These are phyloP conservation scores for Sebastolobus alascanus DNA, from an alignment of 2,797 vertebrate genomes.

Conservation along the genomic window DNA sequence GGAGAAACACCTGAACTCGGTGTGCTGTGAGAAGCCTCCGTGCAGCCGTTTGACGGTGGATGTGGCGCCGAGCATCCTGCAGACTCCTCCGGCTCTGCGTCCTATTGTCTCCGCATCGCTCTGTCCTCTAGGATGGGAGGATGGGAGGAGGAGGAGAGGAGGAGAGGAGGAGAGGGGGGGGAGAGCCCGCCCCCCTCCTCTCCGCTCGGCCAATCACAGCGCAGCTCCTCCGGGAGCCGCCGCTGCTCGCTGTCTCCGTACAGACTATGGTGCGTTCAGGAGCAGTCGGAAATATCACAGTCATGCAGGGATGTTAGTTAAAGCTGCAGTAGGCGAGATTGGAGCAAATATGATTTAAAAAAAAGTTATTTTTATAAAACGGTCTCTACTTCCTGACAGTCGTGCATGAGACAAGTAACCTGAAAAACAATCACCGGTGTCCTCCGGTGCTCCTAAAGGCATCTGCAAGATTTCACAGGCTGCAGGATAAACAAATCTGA, in stretches of 20 bases:
- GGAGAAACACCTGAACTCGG: constrained; percentile 17
- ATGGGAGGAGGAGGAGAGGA: constrained; percentile 27
- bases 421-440: too few species aligned
- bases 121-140: constrained; percentile 71
- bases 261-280: constrained; percentile 76
- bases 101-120: constrained; percentile 84
- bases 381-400: too few species aligned
- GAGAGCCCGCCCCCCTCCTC: constrained; percentile 34
- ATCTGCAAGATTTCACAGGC: too few species aligned
- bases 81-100: constrained; percentile 65
- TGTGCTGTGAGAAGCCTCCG: constrained; percentile 33
- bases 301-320: neutral
- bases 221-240: constrained; percentile 58
- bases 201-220: constrained; percentile 73
- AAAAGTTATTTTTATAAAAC: too few species aligned
- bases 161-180: neutral
- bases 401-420: too few species aligned
- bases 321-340: too few species aligned
- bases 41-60: constrained; percentile 44
- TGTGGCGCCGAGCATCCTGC: constrained; percentile 63
- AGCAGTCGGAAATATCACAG: neutral
- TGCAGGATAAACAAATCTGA: too few species aligned
- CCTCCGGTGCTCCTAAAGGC: too few species aligned
- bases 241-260: constrained; percentile 80
- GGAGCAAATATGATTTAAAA: too few species aligned